These are phyloP conservation scores for Mythimna impura DNA, from an alignment of 2,888 invertebrate species.

Conservation along the genomic window DNA sequence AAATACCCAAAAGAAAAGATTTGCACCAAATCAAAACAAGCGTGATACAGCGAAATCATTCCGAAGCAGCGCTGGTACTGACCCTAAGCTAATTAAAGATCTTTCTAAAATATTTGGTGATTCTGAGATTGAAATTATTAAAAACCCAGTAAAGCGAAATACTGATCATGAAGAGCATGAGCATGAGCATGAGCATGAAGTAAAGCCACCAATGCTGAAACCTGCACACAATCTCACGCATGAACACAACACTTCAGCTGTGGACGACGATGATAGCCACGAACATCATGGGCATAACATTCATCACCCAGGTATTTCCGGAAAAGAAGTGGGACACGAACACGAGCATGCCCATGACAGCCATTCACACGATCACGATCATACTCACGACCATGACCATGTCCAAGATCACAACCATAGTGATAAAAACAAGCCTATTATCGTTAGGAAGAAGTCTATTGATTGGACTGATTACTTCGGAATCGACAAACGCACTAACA, in stretches of 20 bases:
- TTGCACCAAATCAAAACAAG: slow-evolving; percentile 77
- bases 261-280: slow-evolving; percentile 79
- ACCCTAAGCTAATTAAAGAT: slow-evolving; percentile 93
- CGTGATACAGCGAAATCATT: slow-evolving; percentile 79
- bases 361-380: slow-evolving; percentile 45
- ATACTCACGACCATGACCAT: slow-evolving; percentile 70
- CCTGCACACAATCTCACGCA: slow-evolving; percentile 77
- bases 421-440: slow-evolving; percentile 85
- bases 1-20: slow-evolving; percentile 79
- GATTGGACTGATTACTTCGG: slow-evolving; percentile 97
- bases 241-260: slow-evolving; percentile 69
- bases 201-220: slow-evolving; percentile 82
- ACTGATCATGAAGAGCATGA: slow-evolving; percentile 81
- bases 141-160: slow-evolving; percentile 90
- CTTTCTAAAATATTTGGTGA: slow-evolving; percentile 92
- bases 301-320: slow-evolving; percentile 78
- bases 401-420: slow-evolving; percentile 60
- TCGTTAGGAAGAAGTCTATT: slow-evolving; percentile 94
- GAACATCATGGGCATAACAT: slow-evolving; percentile 78
- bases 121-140: slow-evolving; percentile 80
- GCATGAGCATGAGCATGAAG: slow-evolving; percentile 79
- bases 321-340: slow-evolving; percentile 66
- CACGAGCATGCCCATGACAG: slow-evolving; percentile 26
- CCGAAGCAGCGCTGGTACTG: slow-evolving; percentile 90
- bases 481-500: slow-evolving; percentile 94